These are phyloP conservation scores for Spodoptera litura DNA, from an alignment of 1,140 invertebrate genomes.

Conservation along the genomic window DNA sequence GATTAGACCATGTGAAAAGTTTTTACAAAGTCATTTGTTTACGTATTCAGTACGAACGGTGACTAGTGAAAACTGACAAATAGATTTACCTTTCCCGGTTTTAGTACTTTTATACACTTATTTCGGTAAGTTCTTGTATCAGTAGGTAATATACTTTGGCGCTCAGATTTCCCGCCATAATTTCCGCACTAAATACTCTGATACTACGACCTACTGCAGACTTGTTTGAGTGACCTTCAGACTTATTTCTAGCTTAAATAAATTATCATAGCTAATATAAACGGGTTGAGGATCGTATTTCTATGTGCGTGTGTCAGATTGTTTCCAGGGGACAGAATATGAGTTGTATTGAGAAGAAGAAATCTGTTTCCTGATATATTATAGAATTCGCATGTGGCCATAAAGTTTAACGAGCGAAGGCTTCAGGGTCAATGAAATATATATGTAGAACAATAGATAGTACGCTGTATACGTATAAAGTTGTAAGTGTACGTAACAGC, in stretches of 20 bases:
- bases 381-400: not conserved
- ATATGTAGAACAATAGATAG: not conserved
- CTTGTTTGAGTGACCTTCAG: constrained; percentile 9
- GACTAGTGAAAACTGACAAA: no score
- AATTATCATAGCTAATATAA: constrained; percentile 16
- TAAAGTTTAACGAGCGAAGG: not conserved
- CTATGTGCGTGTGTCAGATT: not conserved
- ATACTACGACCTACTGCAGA: constrained; percentile 19
- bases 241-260: constrained; percentile 24
- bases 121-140: not conserved
- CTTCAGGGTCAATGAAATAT: not conserved
- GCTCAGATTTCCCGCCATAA: constrained; percentile 19
- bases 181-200: not conserved
- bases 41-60: not conserved
- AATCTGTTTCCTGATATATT: no score
- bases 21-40: no score
- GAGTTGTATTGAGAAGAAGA: no score
- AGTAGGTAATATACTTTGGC: not conserved
- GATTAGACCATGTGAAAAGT: constrained; percentile 30
- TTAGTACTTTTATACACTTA: no score
- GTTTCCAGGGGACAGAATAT: not conserved
- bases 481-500: constrained; percentile 7
- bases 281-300: not conserved
- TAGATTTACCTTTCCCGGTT: no score
- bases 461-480: constrained; percentile 7